A percentile compares a stretch with the other conserved stretches of the same genome.
phyloP scores from a whole-genome alignment of 2,797 vertebrate genomes.

The Hoplostethus mediterraneus region DNA sequence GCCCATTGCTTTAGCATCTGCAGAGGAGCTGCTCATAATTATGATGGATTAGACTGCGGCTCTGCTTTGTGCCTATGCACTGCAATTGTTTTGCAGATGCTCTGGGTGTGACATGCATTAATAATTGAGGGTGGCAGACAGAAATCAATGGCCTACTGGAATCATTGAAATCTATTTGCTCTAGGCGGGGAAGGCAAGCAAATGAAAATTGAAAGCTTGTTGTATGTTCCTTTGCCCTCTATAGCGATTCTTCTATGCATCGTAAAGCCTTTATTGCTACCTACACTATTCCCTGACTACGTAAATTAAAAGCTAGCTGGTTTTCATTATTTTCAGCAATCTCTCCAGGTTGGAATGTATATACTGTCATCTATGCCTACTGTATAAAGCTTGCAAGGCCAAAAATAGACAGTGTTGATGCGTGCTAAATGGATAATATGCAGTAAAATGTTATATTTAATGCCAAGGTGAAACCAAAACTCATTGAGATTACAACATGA shows the following conservation, averaged over 20 bases:
- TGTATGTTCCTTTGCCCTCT: conserved; percentile 10
- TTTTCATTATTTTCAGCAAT: neutral
- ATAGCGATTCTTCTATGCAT: conserved; percentile 6
- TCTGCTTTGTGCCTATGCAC: conserved; percentile 79
- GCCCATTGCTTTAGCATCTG: conserved; percentile 79
- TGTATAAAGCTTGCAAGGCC: neutral
- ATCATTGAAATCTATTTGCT: conserved; percentile 60
- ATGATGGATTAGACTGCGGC: conserved; percentile 92
- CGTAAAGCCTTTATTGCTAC: conserved; percentile 5
- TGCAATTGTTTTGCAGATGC: conserved; percentile 92
- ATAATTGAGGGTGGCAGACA: conserved; percentile 80
- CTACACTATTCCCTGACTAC: neutral
- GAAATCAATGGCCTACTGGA: conserved; percentile 72
- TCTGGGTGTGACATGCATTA: conserved; percentile 89
- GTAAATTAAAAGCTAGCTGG: neutral
- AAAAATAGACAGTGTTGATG: neutral
- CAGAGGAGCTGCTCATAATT: conserved; percentile 89
- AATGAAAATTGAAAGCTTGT: conserved; percentile 12
- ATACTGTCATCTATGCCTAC: neutral
- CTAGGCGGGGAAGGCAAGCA: conserved; percentile 29
- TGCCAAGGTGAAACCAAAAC: neutral
- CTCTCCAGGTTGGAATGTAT: neutral
- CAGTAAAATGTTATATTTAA: conserved; percentile 2
- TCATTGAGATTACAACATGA: neutral
- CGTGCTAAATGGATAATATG: neutral